Percentiles rank a stretch among this genome's conserved stretches.
phyloP scores from a whole-genome alignment of 2,113 vertebrate genomes.

The Ammodytes marinus region DNA sequence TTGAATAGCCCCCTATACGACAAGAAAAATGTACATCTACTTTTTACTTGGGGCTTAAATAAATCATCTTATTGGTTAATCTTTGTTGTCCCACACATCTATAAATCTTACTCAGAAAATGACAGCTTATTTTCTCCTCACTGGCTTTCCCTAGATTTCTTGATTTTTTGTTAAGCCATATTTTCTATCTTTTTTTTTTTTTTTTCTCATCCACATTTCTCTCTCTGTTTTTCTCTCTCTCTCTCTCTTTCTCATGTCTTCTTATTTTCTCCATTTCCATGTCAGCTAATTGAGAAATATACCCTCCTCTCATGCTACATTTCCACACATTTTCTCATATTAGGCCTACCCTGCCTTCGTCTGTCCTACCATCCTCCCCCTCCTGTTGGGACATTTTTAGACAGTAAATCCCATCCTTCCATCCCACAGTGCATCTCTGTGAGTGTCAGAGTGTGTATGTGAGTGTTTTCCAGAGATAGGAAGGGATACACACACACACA shows the following conservation, averaged over 20 bases:
- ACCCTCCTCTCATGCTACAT: slow-evolving; percentile 16
- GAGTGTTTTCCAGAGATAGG: slow-evolving; percentile 35
- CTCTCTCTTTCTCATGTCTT: slow-evolving; percentile 18
- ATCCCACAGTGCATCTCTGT: slow-evolving; percentile 45
- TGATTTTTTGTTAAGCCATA: slow-evolving; percentile 17
- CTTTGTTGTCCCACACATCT: slow-evolving; percentile 43
- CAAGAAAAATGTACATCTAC: slow-evolving; percentile 47
- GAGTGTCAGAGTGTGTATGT: slow-evolving; percentile 36
- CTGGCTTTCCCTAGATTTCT: neutral
- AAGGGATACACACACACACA: slow-evolving; percentile 3
- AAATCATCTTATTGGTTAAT: slow-evolving; percentile 60
- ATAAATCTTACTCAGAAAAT: slow-evolving; percentile 71
- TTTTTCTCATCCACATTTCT: neutral
- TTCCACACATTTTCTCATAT: slow-evolving; percentile 59
- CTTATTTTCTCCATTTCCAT: slow-evolving; percentile 31
- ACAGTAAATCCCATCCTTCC: slow-evolving; percentile 69
- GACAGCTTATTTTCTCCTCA: slow-evolving; percentile 63
- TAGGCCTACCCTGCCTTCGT: slow-evolving; percentile 40
- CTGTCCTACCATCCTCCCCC: slow-evolving; percentile 31
- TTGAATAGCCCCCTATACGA: slow-evolving; percentile 25
- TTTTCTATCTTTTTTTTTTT: slow-evolving; percentile 17
- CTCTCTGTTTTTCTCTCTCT: neutral
- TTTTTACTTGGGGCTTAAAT: slow-evolving; percentile 54
- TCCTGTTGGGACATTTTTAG: slow-evolving; percentile 76
- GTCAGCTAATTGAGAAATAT: slow-evolving; percentile 35